phyloP scores from a whole-genome alignment of 2,888 invertebrate genomes.

The Hemaris fuciformis region DNA sequence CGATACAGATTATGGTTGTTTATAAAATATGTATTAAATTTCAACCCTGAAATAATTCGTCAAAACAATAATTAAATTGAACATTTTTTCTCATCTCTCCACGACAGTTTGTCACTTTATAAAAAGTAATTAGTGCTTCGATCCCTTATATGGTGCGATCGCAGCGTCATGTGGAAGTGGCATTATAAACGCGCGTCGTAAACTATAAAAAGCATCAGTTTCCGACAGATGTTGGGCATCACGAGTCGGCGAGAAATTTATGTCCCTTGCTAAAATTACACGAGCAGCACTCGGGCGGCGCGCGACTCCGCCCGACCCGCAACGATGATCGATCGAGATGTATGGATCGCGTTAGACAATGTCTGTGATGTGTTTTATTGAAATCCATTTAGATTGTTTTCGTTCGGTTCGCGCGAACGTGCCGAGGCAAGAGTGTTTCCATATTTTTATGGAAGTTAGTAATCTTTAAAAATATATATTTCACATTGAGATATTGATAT shows the following conservation, averaged over 20 bases:
- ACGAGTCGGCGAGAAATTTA: slow-evolving; percentile 29
- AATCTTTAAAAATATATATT: too few species aligned
- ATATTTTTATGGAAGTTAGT: not conserved
- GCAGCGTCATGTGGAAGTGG: slow-evolving; percentile 43
- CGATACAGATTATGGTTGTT: too few species aligned
- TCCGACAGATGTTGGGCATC: slow-evolving; percentile 51
- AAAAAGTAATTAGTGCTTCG: slow-evolving; percentile 27
- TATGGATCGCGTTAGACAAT: not conserved
- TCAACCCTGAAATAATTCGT: too few species aligned
- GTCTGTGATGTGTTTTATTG: not conserved
- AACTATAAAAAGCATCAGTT: slow-evolving; percentile 53
- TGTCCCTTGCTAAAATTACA: slow-evolving; percentile 36
- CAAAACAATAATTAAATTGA: too few species aligned
- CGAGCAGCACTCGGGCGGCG: slow-evolving; percentile 25
- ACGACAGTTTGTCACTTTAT: too few species aligned
- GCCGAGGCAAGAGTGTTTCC: not conserved
- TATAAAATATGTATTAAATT: too few species aligned
- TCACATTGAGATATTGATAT: too few species aligned
- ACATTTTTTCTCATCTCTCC: too few species aligned
- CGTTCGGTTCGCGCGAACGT: not conserved
- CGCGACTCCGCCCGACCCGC: not conserved
- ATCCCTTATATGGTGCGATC: slow-evolving; percentile 47
- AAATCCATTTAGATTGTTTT: not conserved
- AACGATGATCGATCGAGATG: not conserved
- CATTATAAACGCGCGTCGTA: slow-evolving; percentile 40